These are phyloP conservation scores for Peromyscus polionotus DNA, from an alignment of 2,113 vertebrate genomes.

Conservation along the genomic window DNA sequence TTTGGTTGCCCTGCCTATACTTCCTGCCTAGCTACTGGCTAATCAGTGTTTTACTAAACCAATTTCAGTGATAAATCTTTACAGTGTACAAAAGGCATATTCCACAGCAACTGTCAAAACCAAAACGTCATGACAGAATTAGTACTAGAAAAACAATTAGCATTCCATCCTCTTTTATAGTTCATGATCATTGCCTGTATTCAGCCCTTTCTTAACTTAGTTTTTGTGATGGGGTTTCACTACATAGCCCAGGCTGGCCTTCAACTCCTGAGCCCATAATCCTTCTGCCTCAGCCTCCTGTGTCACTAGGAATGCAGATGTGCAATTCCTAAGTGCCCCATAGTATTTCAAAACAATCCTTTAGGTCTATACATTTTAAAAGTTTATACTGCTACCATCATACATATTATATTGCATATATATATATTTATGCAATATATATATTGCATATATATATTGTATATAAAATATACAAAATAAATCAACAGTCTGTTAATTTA, in stretches of 20 bases:
- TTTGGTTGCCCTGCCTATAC: too few relatives aligned
- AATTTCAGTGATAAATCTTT: too few relatives aligned
- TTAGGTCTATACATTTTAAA: background rate
- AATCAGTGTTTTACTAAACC: too few relatives aligned
- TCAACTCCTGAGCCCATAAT: background rate
- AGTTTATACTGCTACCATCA: background rate
- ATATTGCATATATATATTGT: too few relatives aligned
- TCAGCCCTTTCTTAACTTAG: background rate
- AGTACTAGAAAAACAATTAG: background rate
- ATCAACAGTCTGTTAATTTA: background rate
- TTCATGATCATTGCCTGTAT: background rate
- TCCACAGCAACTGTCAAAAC: background rate
- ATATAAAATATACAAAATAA: background rate
- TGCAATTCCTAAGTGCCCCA: background rate
- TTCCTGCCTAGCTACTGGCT: too few relatives aligned
- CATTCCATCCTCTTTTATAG: background rate
- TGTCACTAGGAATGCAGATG: background rate
- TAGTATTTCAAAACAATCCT: background rate
- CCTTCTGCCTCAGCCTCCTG: background rate
- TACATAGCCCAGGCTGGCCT: background rate
- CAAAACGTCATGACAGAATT: background rate
- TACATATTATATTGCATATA: background rate
- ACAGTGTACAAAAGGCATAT: too few relatives aligned
- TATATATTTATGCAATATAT: too few relatives aligned
- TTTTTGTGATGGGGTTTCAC: background rate